These are phyloP conservation scores for Papio anubis DNA, from an alignment of 2,113 vertebrate genomes.

Conservation along the genomic window DNA sequence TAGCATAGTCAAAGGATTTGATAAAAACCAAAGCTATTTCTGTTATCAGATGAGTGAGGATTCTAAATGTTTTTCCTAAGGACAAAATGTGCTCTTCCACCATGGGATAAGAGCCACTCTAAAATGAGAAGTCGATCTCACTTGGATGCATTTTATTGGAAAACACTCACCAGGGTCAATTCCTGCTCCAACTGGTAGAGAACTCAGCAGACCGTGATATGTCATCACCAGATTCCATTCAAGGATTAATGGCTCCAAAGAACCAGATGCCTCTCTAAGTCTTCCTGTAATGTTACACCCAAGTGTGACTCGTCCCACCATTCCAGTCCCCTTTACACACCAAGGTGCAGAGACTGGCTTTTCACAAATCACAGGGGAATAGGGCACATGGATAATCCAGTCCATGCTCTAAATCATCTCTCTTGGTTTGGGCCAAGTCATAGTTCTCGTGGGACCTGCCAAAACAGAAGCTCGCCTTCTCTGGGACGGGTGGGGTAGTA, in stretches of 20 bases:
- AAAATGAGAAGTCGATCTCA: constrained; percentile 73
- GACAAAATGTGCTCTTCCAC: constrained; percentile 64
- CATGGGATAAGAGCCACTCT: constrained; percentile 60
- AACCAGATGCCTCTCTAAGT: constrained; percentile 78
- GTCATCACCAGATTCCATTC: constrained; percentile 79
- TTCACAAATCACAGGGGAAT: constrained; percentile 75
- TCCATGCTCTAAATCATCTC: constrained; percentile 75
- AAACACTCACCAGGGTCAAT: constrained; percentile 68
- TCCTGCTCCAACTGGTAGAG: constrained; percentile 68
- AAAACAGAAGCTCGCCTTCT: constrained; percentile 80
- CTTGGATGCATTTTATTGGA: constrained; percentile 76
- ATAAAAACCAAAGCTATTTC: constrained; percentile 71
- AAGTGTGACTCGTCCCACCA: constrained; percentile 69
- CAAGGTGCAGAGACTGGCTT: constrained; percentile 59
- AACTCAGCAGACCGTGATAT: constrained; percentile 73
- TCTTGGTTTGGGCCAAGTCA: constrained; percentile 80
- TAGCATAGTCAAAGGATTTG: constrained; percentile 40
- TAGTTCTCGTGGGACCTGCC: constrained; percentile 74
- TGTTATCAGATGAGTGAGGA: constrained; percentile 59
- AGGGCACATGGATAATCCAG: constrained; percentile 72
- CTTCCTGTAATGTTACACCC: constrained; percentile 82
- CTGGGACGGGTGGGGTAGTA: not conserved
- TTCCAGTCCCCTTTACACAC: constrained; percentile 72
- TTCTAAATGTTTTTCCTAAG: constrained; percentile 67
- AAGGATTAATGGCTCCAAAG: constrained; percentile 83